Conservation (phyloP, 2,797 vertebrate species). For the Oreonectes daqikongensis region DNA sequence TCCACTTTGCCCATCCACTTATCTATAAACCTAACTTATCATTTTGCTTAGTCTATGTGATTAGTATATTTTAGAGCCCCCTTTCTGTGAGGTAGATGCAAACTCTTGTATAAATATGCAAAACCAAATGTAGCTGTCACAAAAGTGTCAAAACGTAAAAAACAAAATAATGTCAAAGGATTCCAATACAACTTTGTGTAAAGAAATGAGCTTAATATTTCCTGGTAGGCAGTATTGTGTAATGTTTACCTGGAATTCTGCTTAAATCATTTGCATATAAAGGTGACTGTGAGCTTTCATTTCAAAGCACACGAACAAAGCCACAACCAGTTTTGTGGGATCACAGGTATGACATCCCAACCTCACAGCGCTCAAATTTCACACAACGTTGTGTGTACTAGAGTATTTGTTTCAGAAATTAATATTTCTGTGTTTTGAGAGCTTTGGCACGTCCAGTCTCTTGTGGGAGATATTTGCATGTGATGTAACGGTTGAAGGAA, state of each 20-base stretch:
- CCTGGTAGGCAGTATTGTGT: background rate
- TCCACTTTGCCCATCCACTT: background rate
- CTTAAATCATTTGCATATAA: background rate
- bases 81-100: background rate
- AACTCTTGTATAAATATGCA: background rate
- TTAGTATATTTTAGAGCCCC: background rate
- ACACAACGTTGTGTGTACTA: background rate
- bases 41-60: background rate
- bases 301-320: background rate
- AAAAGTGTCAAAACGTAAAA: background rate
- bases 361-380: background rate
- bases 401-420: background rate
- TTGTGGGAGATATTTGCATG: conserved; percentile 12
- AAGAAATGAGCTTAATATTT: background rate
- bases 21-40: background rate
- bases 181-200: background rate
- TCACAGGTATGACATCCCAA: background rate
- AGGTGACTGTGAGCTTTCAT: background rate
- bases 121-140: background rate
- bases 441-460: background rate
- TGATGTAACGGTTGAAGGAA: background rate
- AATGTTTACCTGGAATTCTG: background rate
- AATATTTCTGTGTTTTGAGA: background rate
- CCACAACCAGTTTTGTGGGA: background rate
- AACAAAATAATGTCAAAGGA: background rate